Conservation (phyloP, 2,888 invertebrate genomes). For the Andricus curvator region DNA sequence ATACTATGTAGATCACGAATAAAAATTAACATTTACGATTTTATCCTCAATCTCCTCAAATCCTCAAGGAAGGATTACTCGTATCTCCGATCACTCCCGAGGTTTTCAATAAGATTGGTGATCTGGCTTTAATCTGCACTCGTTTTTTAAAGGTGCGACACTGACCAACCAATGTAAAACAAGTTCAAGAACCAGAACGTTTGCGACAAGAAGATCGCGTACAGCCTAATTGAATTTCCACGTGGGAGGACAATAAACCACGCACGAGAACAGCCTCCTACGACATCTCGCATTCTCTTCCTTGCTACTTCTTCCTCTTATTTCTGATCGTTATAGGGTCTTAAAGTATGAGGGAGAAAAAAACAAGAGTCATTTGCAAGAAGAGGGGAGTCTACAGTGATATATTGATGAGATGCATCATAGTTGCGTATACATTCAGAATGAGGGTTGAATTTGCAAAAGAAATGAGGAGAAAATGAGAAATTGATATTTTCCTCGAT, state of each 20-base stretch:
- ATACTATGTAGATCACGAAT: too few relatives aligned
- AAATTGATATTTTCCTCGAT: constrained; percentile 34
- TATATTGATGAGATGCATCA: constrained; percentile 41
- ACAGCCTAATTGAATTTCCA: constrained; percentile 36
- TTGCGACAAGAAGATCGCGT: constrained; percentile 13
- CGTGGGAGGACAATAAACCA: constrained; percentile 38
- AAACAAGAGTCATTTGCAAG: constrained; percentile 10
- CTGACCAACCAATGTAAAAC: background rate
- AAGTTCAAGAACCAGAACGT: background rate
- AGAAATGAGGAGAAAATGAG: constrained; percentile 33
- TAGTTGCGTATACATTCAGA: constrained; percentile 27
- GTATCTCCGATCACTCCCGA: background rate
- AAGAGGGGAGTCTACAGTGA: constrained; percentile 6
- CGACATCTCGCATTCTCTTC: constrained; percentile 45
- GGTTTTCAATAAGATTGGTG: background rate
- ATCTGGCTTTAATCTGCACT: background rate
- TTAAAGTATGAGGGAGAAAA: background rate
- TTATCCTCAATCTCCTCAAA: constrained; percentile 40
- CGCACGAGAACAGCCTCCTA: constrained; percentile 21
- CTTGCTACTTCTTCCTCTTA: constrained; percentile 20
- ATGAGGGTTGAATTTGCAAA: constrained; percentile 34
- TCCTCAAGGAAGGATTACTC: constrained; percentile 32
- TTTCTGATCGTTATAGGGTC: constrained; percentile 8
- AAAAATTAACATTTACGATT: too few relatives aligned
- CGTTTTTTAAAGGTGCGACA: constrained; percentile 6